phyloP scores from a whole-genome alignment of 2,888 invertebrate genomes.

The Altica lythri region DNA sequence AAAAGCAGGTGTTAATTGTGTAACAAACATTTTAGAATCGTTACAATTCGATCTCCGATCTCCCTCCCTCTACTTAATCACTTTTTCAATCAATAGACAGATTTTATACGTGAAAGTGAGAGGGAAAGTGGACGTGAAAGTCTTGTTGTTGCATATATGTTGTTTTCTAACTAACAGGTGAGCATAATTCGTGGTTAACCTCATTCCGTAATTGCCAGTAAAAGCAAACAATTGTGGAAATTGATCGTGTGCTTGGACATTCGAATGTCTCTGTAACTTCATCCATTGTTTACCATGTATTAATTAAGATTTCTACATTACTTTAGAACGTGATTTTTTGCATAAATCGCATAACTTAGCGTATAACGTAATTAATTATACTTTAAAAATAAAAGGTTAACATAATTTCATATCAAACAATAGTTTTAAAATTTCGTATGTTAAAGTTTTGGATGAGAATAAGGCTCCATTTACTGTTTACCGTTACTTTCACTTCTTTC shows the following conservation, averaged over 20 bases:
- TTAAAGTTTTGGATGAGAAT: too few species aligned
- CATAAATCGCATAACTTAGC: too few species aligned
- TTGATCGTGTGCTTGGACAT: conserved; percentile 2
- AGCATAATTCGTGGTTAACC: conserved; percentile 28
- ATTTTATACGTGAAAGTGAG: conserved; percentile 47
- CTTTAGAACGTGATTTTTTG: not conserved
- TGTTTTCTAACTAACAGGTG: conserved; percentile 32
- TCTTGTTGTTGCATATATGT: conserved; percentile 29
- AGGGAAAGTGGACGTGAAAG: conserved; percentile 49
- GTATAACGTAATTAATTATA: too few species aligned
- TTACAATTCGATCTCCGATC: not conserved
- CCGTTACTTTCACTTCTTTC: too few species aligned
- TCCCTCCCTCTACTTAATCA: conserved; percentile 1
- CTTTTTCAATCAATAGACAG: conserved; percentile 20
- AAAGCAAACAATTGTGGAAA: conserved; percentile 24
- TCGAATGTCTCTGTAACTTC: not conserved
- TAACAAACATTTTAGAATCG: too few species aligned
- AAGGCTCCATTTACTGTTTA: too few species aligned
- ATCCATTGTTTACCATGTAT: not conserved
- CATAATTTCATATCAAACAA: too few species aligned
- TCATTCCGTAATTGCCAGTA: conserved; percentile 24
- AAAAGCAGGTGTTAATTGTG: too few species aligned
- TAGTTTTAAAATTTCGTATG: too few species aligned
- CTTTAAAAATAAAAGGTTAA: too few species aligned
- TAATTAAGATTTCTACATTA: conserved; percentile 3